A percentile compares a stretch with the other conserved stretches of the same genome.
Conservation (phyloP, 2,113 vertebrate genomes). For the Dendropsophus ebraccatus region DNA sequence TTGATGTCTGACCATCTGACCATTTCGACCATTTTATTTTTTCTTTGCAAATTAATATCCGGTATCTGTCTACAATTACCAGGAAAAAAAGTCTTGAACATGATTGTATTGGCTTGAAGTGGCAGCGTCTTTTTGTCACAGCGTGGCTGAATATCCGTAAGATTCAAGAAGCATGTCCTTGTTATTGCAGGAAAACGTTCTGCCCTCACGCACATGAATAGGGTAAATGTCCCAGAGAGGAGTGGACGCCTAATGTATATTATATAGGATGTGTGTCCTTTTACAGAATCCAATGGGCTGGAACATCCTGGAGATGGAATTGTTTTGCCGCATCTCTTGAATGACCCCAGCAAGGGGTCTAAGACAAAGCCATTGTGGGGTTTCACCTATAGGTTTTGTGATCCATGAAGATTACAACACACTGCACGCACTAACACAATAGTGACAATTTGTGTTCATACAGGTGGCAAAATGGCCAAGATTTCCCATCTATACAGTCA, state of each 20-base stretch:
- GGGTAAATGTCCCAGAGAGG: constrained; percentile 1
- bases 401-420: constrained; percentile 49
- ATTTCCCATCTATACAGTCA: constrained; percentile 29
- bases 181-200: constrained; percentile 47
- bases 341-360: constrained; percentile 36
- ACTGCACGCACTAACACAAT: constrained; percentile 30
- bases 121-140: background rate
- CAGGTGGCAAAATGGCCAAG: constrained; percentile 24
- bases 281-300: constrained; percentile 46
- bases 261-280: constrained; percentile 43
- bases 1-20: no score
- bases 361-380: constrained; percentile 53
- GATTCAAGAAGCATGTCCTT: constrained; percentile 39
- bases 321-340: constrained; percentile 33
- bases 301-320: constrained; percentile 56
- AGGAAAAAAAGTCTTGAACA: background rate
- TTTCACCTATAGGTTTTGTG: constrained; percentile 45
- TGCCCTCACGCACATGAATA: constrained; percentile 43
- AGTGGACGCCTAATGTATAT: constrained; percentile 41
- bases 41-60: no score
- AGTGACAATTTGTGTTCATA: constrained; percentile 34
- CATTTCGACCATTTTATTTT: no score
- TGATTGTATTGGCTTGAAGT: constrained; percentile 21
- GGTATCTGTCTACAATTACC: background rate
- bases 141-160: background rate